Base-by-base conservation (phyloP, 2,888 invertebrate genomes). In the Napeogenes inachia region DNA sequence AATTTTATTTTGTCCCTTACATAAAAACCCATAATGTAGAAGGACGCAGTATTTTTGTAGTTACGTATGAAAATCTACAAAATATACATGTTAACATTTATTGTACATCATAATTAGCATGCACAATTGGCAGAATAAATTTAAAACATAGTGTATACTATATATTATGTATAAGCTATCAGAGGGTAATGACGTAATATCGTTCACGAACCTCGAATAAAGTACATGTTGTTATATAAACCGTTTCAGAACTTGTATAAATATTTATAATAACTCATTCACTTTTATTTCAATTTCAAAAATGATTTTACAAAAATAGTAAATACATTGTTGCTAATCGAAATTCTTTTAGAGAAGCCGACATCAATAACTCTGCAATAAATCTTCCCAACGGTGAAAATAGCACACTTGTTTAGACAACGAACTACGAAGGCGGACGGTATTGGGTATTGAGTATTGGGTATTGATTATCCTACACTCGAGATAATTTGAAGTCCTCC, bases 1-100 rank as follows among this genome's bases (percentile, higher is more conserved):
- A 55, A 46, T 60, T 60, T 60, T 60, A 56, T 60, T 56, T 56
- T 47, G 47, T 47, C 47, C 47, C n/a, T 47, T 47, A 47, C 13
- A 13, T 47, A 47, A 47, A 47, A 47, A 47, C 47, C 47, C 47
- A 13, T 47, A 13, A 47, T 47, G 13, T 47, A 21, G 47, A 47
- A 47, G 47, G 13, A 47, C 47, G 47, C n/a, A 13, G n/a, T 47
- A 47, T 47, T 47, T 47, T 8, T 38, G 38, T 47, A 13, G 47
- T 47, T 47, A n/a, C 21, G n/a, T 47, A 8, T 47, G 21, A 21
- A 47, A 47, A 47, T 13, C 47, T 47, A 13, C n/a, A 13, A 13
- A 47, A 47, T 47, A 13, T 13, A 13, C 0, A 21, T 21, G 47
- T 47, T n/a, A 47, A n/a, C 47, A 21, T 47, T 13, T 13, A 47